Evolutionary conservation across 2,888 invertebrate genomes (phyloP), one percentile per base, ranked within the genome.

Genomic region (Mantis religiosa): DNA sequence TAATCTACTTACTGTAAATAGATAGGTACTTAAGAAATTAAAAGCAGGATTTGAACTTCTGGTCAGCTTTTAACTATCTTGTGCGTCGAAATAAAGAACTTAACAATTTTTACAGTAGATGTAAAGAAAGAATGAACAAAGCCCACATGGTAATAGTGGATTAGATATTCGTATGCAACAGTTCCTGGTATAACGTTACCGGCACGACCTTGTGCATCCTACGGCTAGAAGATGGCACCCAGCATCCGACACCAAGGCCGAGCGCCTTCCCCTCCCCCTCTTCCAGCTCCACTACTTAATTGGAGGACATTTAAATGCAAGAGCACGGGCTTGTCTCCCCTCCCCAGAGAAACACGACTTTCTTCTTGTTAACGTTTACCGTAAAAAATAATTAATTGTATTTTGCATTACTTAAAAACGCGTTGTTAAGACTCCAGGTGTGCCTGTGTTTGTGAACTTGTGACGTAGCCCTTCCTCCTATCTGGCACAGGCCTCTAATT

Each of bases 241-340:
- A 71, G 54, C 54, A 71, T 71, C 54, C 20, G 20, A 20, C 25
- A 71, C 54, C 54, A 71, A 71, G 54, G 54, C 54, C 54, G 54
- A 71, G 54, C 54, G 54, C 54, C 54, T 15, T 4, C 54, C 30
- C 30, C 30, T 4, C 30, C 4, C 2, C 30, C 4, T 15, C 54
- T 15, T 15, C 54, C 54, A 4, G 1, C 54, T 0, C 15, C 83
- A 4, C 27, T 82, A 84, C 87, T 87, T 89, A 89, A 88, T 88
- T 89, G 89, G 85, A 30, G 82, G 71, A 83, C 89, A 89, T 89
- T 89, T 89, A 88, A 89, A 89, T 89, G 89, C 89, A 89, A 54
- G 87, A 85, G 47, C 89, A 89, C 88, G 89, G 54, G 20, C 89
- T 82, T 54, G 54, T 71, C 54, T 20, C 54, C 25, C 25, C 54